A percentile compares a stretch with the other conserved stretches of the same genome.
phyloP scores from a whole-genome alignment of 1,140 invertebrate species.

The Diabrotica undecimpunctata region DNA sequence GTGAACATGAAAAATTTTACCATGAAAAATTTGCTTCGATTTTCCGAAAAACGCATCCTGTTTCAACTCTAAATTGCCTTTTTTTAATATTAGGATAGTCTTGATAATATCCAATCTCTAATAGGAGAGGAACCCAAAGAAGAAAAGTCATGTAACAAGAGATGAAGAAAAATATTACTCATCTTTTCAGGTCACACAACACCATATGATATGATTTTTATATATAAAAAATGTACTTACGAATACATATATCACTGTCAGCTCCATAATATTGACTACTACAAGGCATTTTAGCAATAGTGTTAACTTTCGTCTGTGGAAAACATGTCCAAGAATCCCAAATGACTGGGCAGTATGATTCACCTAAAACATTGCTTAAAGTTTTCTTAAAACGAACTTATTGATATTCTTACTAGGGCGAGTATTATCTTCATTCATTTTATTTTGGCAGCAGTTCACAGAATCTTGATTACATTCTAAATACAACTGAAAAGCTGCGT shows the following conservation, averaged over 20 bases:
- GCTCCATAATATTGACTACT: slow-evolving; percentile 53
- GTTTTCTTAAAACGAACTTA: no score
- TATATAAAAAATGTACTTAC: slow-evolving; percentile 44
- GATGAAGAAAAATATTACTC: no score
- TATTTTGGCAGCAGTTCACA: slow-evolving; percentile 30
- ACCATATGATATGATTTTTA: no score
- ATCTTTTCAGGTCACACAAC: no score
- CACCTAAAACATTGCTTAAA: slow-evolving; percentile 21
- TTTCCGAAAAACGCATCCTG: no score
- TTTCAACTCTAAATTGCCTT: no score
- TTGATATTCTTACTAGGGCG: slow-evolving; percentile 10
- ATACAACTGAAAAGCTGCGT: slow-evolving; percentile 28
- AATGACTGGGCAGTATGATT: slow-evolving; percentile 46
- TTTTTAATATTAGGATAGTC: no score
- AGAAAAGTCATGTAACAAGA: no score
- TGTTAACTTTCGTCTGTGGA: slow-evolving; percentile 39
- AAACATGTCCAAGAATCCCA: slow-evolving; percentile 58
- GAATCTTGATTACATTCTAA: slow-evolving; percentile 31
- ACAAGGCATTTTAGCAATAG: slow-evolving; percentile 46
- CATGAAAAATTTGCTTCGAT: no score
- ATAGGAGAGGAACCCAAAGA: no score
- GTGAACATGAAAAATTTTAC: no score
- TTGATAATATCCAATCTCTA: no score
- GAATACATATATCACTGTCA: slow-evolving; percentile 49
- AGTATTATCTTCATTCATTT: slow-evolving; percentile 32